Evolutionary conservation across 2,888 invertebrate genomes (phyloP).

Genomic region (Idaea straminata): DNA sequence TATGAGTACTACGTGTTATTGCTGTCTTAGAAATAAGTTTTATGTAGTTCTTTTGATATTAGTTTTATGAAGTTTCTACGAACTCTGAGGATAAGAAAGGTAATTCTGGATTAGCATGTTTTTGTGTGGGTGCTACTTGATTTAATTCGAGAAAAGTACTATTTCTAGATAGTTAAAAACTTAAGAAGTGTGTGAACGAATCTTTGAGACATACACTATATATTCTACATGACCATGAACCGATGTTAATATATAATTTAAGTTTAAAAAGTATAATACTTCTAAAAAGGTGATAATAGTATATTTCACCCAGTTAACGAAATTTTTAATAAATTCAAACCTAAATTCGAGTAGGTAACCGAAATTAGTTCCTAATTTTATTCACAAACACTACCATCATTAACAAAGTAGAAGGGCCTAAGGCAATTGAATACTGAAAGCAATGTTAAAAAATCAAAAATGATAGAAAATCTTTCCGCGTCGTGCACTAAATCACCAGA

Average conservation of each 20-base stretch:
- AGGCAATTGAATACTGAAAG: neutral
- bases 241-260: no score
- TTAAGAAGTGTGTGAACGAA: no score
- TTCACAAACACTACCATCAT: neutral
- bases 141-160: no score
- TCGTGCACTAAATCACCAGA: constrained; percentile 32
- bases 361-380: neutral
- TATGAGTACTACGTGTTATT: neutral
- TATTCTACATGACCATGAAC: no score
- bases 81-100: neutral
- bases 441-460: constrained; percentile 13
- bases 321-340: neutral
- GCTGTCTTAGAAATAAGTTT: neutral
- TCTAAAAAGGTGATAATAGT: no score
- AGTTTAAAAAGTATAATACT: no score
- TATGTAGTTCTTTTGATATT: neutral
- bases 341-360: neutral
- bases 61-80: neutral
- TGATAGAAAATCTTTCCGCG: constrained; percentile 20
- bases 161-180: no score
- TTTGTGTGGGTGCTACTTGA: neutral
- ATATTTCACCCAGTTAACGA: no score
- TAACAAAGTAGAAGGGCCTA: neutral
- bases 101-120: neutral
- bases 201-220: no score